These are phyloP conservation scores for Halcyon smyrnensis DNA, from an alignment of 2,797 vertebrate species.

Conservation along the genomic window DNA sequence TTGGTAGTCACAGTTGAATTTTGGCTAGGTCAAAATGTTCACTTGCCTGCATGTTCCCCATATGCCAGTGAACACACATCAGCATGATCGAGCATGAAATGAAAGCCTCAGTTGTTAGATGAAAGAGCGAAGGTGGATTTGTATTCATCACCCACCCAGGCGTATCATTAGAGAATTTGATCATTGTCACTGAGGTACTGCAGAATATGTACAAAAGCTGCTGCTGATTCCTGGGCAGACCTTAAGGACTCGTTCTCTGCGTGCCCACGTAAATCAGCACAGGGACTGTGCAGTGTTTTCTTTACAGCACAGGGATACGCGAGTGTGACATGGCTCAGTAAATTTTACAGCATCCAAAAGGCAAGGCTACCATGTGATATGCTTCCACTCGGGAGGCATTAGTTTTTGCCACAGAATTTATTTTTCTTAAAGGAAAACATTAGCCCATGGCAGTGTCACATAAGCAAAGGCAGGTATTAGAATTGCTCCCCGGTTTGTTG, in stretches of 20 bases:
- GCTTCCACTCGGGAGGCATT: not conserved
- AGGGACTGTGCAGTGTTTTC: not conserved
- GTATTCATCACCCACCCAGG: not conserved
- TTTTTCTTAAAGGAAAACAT: not conserved
- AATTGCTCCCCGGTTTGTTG: not conserved
- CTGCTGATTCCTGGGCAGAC: not conserved
- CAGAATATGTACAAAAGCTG: rapidly evolving
- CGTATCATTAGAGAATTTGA: not conserved
- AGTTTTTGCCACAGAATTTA: not conserved
- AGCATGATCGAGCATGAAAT: not conserved
- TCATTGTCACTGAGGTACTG: not conserved
- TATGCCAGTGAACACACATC: not conserved
- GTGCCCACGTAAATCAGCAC: not conserved
- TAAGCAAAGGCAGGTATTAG: not conserved
- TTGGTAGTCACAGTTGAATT: not conserved
- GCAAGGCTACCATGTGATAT: not conserved
- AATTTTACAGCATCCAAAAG: not conserved
- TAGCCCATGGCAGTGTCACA: not conserved
- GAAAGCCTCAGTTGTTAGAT: not conserved
- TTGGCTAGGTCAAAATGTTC: not conserved
- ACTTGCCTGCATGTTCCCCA: not conserved
- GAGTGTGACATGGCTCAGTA: not conserved
- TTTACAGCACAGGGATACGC: not conserved
- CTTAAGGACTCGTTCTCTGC: not conserved
- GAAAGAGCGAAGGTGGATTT: not conserved